Conservation (phyloP, 2,797 vertebrate species). For the Vespertilio murinus region DNA sequence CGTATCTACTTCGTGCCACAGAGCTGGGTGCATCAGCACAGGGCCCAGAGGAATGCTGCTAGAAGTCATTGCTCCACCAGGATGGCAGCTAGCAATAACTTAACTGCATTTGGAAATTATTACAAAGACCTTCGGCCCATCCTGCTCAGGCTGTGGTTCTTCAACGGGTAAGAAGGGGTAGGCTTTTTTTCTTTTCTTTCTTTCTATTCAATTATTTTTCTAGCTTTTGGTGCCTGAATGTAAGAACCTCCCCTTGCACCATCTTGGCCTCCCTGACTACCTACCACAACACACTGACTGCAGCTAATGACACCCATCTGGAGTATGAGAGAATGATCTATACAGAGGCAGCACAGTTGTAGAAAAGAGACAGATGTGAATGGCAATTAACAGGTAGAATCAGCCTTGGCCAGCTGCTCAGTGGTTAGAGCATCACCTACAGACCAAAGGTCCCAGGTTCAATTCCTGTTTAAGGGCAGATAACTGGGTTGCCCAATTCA, state of each 20-base stretch:
- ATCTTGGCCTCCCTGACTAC: not conserved
- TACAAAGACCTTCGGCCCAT: not conserved
- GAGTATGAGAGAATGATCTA: not conserved
- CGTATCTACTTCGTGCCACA: not conserved
- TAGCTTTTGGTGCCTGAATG: not conserved
- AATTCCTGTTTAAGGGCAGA: too few species aligned
- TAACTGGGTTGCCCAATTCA: too few species aligned
- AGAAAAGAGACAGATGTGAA: not conserved
- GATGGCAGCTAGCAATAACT: not conserved
- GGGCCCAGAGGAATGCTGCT: not conserved
- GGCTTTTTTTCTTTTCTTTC: not conserved
- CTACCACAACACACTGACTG: not conserved
- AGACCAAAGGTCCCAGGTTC: too few species aligned
- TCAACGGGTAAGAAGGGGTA: not conserved
- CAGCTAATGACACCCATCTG: not conserved
- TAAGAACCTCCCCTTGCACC: not conserved
- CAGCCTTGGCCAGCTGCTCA: too few species aligned
- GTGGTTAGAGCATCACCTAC: too few species aligned
- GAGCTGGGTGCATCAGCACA: not conserved
- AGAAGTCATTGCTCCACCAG: not conserved
- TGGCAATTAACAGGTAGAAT: not conserved
- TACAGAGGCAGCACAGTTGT: rapidly evolving
- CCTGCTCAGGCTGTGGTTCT: not conserved
- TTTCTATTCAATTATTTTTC: not conserved
- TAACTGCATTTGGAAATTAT: not conserved